These are phyloP conservation scores for Uria aalge DNA, from an alignment of 2,113 vertebrate species.

Conservation along the genomic window DNA sequence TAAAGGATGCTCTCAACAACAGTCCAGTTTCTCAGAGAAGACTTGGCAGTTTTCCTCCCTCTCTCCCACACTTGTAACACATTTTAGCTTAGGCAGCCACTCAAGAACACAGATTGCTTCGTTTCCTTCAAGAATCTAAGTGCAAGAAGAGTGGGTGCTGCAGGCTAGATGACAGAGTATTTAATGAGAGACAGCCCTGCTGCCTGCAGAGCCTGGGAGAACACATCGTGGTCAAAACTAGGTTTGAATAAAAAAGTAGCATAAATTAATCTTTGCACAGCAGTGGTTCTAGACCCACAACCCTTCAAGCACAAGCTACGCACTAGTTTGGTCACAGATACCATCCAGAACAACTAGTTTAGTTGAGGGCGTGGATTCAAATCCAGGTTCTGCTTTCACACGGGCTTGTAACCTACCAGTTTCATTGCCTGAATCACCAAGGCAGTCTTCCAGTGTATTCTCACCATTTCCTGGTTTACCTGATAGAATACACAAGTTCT, in stretches of 20 bases:
- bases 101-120: not conserved
- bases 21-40: not conserved
- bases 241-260: not conserved
- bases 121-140: not conserved
- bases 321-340: not conserved
- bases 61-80: not conserved
- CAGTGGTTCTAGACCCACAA: not conserved
- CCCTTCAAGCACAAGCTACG: rapidly evolving
- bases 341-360: not conserved
- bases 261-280: not conserved
- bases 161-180: not conserved
- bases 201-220: not conserved
- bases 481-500: not conserved
- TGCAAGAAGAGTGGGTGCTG: not conserved
- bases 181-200: not conserved
- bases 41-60: not conserved
- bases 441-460: not conserved
- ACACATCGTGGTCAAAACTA: not conserved
- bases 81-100: not conserved
- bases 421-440: not conserved
- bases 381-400: not conserved
- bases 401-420: not conserved
- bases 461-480: not conserved
- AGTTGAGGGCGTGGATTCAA: not conserved
- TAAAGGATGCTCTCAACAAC: not conserved